Conservation (phyloP, 2,113 vertebrate genomes). For the Syngnathus floridae region DNA sequence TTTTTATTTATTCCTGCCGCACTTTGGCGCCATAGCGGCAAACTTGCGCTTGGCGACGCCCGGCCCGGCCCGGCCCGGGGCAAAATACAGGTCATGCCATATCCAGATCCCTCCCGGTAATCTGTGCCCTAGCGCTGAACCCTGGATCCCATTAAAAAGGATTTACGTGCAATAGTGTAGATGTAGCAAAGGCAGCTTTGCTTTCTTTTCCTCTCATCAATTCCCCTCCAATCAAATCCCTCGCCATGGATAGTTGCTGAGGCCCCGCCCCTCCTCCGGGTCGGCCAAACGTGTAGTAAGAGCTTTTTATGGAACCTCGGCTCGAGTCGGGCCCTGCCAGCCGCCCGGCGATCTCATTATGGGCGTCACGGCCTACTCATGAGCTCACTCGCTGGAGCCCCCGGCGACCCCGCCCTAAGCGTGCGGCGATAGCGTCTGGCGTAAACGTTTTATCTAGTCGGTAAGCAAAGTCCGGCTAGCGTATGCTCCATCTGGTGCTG, state of each 20-base stretch:
- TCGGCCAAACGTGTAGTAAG: constrained; percentile 21
- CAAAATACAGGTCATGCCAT: constrained; percentile 65
- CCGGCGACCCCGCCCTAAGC: constrained; percentile 8
- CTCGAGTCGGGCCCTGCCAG: constrained; percentile 28
- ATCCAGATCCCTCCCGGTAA: constrained; percentile 66
- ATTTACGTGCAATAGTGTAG: constrained; percentile 74
- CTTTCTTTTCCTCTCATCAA: constrained; percentile 58
- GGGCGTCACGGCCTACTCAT: constrained; percentile 33
- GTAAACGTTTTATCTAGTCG: constrained; percentile 20
- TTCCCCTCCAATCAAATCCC: constrained; percentile 39
- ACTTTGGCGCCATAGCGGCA: no score
- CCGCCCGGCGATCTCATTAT: constrained; percentile 54
- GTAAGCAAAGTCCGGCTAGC: no score
- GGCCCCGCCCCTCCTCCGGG: constrained; percentile 6
- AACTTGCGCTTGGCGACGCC: constrained; percentile 1
- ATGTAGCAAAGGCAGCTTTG: constrained; percentile 64
- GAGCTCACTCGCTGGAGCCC: constrained; percentile 31
- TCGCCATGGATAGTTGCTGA: constrained; percentile 2
- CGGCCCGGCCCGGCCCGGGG: constrained; percentile 29
- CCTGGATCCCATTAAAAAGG: constrained; percentile 76
- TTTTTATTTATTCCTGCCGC: no score
- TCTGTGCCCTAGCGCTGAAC: constrained; percentile 71
- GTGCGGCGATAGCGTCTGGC: constrained; percentile 17
- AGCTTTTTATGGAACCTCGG: constrained; percentile 44
- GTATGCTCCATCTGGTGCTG: no score